phyloP scores from a whole-genome alignment of 2,797 vertebrate species.

The Acrossocheilus fasciatus region DNA sequence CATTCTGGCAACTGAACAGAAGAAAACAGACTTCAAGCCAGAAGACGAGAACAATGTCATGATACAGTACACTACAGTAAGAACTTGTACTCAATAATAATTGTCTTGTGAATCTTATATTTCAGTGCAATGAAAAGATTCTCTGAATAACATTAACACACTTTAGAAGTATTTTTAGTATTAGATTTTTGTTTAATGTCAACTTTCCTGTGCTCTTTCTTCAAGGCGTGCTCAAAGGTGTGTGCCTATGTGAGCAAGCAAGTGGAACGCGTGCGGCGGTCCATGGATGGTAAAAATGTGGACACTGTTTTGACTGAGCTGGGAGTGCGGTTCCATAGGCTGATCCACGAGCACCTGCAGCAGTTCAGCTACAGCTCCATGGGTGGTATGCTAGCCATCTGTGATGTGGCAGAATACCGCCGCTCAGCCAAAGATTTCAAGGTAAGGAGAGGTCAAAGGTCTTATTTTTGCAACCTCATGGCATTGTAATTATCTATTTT shows the following conservation, averaged over 20 bases:
- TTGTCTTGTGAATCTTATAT: neutral
- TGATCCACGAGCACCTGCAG: slow-evolving; percentile 97
- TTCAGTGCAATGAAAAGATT: neutral
- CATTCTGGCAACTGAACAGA: slow-evolving; percentile 94
- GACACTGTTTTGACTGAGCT: slow-evolving; percentile 96
- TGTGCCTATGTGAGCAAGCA: slow-evolving; percentile 94
- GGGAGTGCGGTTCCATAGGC: slow-evolving; percentile 95
- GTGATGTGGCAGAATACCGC: slow-evolving; percentile 97
- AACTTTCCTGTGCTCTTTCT: neutral
- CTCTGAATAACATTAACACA: neutral
- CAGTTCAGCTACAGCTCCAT: slow-evolving; percentile 98
- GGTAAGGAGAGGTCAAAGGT: slow-evolving; percentile 76
- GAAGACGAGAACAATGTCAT: slow-evolving; percentile 98
- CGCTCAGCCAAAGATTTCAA: slow-evolving; percentile 98
- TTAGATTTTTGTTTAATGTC: neutral
- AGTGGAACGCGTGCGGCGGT: slow-evolving; percentile 94
- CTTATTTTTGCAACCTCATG: slow-evolving; percentile 12
- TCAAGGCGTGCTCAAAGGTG: slow-evolving; percentile 93
- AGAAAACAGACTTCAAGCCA: slow-evolving; percentile 98
- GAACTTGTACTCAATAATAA: slow-evolving; percentile 56
- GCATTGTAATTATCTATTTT: neutral
- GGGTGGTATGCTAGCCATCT: slow-evolving; percentile 99
- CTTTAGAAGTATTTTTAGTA: neutral
- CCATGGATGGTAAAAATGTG: slow-evolving; percentile 99
- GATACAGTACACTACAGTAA: slow-evolving; percentile 97